A percentile compares a stretch with the other conserved stretches of the same genome.
Conservation (phyloP, 2,888 invertebrate genomes). For the Ptychoptera contaminata region DNA sequence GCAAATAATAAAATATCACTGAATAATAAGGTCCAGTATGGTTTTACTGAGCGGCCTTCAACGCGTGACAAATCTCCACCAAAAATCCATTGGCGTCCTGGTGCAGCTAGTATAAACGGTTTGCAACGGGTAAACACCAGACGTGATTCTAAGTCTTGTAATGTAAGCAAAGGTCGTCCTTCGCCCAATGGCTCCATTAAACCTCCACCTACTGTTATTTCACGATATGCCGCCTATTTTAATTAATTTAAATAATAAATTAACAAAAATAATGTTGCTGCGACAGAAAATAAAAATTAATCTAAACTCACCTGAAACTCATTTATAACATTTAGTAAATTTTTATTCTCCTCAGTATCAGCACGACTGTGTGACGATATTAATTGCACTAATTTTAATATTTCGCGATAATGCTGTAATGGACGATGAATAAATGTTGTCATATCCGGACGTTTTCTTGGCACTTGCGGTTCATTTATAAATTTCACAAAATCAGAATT, state of each 20-base stretch:
- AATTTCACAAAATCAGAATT: slow-evolving; percentile 67
- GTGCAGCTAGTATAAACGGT: slow-evolving; percentile 70
- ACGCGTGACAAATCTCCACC: slow-evolving; percentile 72
- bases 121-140: slow-evolving; percentile 83
- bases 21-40: slow-evolving; percentile 74
- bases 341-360: slow-evolving; percentile 30
- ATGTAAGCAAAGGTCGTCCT: slow-evolving; percentile 62
- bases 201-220: slow-evolving; percentile 69
- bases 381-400: slow-evolving; percentile 40
- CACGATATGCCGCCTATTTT: slow-evolving; percentile 50
- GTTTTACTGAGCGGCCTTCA: slow-evolving; percentile 64
- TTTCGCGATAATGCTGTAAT: slow-evolving; percentile 60
- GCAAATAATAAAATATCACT: slow-evolving; percentile 74
- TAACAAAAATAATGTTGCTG: background rate
- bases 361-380: slow-evolving; percentile 31
- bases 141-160: slow-evolving; percentile 72
- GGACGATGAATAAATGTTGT: slow-evolving; percentile 74
- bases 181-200: slow-evolving; percentile 75
- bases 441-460: slow-evolving; percentile 66
- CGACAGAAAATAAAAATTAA: no score
- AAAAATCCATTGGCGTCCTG: slow-evolving; percentile 79
- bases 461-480: slow-evolving; percentile 66
- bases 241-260: background rate
- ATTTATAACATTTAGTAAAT: slow-evolving; percentile 28
- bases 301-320: slow-evolving; percentile 13